Base-by-base conservation (phyloP, 2,888 invertebrate species). In the Synanthedon andrenaeformis region DNA sequence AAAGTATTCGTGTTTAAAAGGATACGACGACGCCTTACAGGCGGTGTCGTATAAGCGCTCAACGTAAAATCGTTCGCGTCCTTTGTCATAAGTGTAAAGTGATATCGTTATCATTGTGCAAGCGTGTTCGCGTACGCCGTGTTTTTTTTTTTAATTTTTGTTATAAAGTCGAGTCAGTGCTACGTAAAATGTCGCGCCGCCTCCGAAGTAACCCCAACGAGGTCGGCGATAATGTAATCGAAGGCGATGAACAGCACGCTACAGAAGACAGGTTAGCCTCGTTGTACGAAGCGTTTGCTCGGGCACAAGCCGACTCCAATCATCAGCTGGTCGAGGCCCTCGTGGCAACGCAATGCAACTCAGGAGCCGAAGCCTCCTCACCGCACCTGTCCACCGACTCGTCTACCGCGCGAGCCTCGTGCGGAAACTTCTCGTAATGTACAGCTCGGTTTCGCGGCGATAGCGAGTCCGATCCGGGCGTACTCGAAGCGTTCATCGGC, bases 401-500 rank as follows among this genome's bases (percentile, higher is more conserved):
- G 3, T 2, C 42, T 2, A 3, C 42, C 10, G n/a, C 42, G n/a
- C 42, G 42, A 12, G 42, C 10, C 1, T 1, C 42, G 11, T 10
- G 42, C 42, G 49, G 49, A 1, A 57, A 53, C 35, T 48, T 52
- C 35, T 41, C 54, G 0, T 54, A 54, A 41, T 61, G 61, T 48
- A 58, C 61, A 8, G 42, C 60, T 1, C 56, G 59, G 3, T 62
- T 60, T 42, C 52, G 56, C 1, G 12, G 8, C 10, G 42, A 41
- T 3, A 42, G 42, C n/a, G 10, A n/a, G 2, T 1, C 2, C n/a
- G 42, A 42, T 3, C 42, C 42, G n/a, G 42, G 42, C 3, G 42
- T 42, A n/a, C 17, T 62, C 8, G 59, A 60, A 23, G 60, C 61
- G 0, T 62, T 62, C 49, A 52, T 62, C 14, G 61, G 60, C 49